phyloP scores from a whole-genome alignment of 1,140 invertebrate genomes.

The Pissodes strobi region DNA sequence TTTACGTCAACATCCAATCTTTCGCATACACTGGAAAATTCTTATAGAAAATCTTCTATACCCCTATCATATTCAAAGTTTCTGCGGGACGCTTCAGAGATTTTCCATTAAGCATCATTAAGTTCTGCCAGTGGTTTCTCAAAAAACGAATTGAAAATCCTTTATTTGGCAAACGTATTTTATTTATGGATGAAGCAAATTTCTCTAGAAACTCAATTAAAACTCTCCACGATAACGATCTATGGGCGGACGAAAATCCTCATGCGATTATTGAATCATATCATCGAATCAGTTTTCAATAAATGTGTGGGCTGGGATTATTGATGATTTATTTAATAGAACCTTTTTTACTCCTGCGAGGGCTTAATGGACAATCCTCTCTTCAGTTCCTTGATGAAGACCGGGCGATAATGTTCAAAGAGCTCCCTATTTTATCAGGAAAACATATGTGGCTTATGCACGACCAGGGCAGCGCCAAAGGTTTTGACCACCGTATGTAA shows the following conservation, averaged over 20 bases:
- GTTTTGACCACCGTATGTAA: too few species aligned
- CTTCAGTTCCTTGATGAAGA: conserved; percentile 4
- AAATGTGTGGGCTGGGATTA: conserved; percentile 7
- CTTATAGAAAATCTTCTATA: background rate
- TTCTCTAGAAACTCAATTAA: background rate
- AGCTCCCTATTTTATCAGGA: conserved; percentile 3
- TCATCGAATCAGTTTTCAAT: background rate
- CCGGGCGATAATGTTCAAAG: background rate
- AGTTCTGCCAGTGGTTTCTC: conserved; percentile 6
- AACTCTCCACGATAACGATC: too few species aligned
- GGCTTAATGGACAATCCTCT: conserved; percentile 3
- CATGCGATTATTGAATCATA: conserved; percentile 4
- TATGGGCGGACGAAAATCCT: too few species aligned
- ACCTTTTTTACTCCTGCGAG: background rate
- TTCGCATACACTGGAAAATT: too few species aligned
- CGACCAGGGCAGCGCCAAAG: too few species aligned
- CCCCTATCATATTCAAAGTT: conserved; percentile 3
- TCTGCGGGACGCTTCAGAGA: too few species aligned
- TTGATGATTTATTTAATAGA: conserved; percentile 9
- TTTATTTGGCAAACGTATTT: background rate
- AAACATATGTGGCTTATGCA: conserved; percentile 6
- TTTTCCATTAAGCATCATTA: conserved; percentile 11
- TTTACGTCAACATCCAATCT: background rate
- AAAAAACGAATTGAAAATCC: background rate
- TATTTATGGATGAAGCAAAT: background rate